Percentiles rank a stretch among this genome's conserved stretches.
Conservation (phyloP, 2,113 vertebrate genomes). For the Mesembrinibis cayennensis region DNA sequence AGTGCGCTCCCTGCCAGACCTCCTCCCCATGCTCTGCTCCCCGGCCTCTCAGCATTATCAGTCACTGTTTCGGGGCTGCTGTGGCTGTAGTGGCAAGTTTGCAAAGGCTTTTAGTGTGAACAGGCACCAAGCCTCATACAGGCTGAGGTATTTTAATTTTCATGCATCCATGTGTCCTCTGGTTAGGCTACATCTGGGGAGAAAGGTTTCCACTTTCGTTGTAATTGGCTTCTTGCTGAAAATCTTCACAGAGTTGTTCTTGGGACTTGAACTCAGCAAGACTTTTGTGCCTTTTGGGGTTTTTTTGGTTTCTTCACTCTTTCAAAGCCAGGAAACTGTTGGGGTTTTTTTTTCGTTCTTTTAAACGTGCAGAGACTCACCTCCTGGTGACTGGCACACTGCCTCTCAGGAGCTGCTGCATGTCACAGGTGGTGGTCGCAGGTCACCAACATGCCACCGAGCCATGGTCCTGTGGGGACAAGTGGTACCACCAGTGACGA, state of each 20-base stretch:
- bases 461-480: background rate
- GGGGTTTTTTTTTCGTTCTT: background rate
- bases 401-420: background rate
- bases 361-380: background rate
- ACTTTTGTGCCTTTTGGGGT: background rate
- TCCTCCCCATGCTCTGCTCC: background rate
- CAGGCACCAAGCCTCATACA: background rate
- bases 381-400: background rate
- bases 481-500: no score
- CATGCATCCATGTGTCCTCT: background rate
- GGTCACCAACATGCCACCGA: accelerated
- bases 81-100: background rate
- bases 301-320: background rate
- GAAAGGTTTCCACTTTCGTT: background rate
- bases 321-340: background rate
- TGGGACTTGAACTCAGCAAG: background rate
- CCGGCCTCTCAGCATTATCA: accelerated
- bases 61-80: accelerated
- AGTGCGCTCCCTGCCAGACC: accelerated
- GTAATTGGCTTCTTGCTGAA: background rate
- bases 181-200: background rate
- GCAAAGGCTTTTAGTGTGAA: background rate
- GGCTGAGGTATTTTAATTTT: background rate
- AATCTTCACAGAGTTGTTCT: background rate
- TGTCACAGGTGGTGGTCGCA: accelerated